Evolutionary conservation across 2,797 vertebrate genomes (phyloP), one percentile per base, ranked within the genome.

Genomic region (Molossus molossus): DNA sequence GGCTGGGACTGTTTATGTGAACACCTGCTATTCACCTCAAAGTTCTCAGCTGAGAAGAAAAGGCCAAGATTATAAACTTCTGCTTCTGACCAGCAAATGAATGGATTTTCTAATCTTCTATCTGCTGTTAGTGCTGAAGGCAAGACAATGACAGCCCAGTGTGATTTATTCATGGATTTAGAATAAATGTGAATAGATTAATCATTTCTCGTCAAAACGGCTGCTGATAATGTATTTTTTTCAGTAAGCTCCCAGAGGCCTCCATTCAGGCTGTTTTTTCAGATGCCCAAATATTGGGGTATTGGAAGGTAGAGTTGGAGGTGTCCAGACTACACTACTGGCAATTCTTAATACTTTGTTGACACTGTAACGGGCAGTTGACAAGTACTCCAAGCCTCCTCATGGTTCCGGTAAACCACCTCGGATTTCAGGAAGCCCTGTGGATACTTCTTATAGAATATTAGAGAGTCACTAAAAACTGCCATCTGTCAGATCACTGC

Each of bases 351-450:
- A 98, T 93, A 98, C 98, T 10, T 97, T 99, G 97, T 96, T 99
- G 93, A 98, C 98, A 20, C 98, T 99, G 96, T 99, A 99, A 97
- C 99, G 99, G 99, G 99, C 99, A 1, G 99, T 99, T 7, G 99
- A 99, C 96, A 99, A 99, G 40, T 99, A 99, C 98, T 99, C 99
- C 97, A 99, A 99, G 96, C 98, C 99, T 97, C 99, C 99, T 87
- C 99, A 99, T 9, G 99, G 99, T 87, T 99, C 99, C 88, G 99
- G 99, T 97, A 99, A 99, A 87, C 99, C 99, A 0, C 94, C 98
- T 53, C 98, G 99, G 95, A 97, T 95, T 15, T 97, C 98, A 75
- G 98, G 98, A 96, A 98, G 98, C 96, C 98, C 99, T 97, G 99
- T 98, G 96, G 99, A 99, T 95, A 98, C 99, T 0, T 99, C 99